Conservation (phyloP, 2,888 invertebrate species). For the Mycogona germanica region DNA sequence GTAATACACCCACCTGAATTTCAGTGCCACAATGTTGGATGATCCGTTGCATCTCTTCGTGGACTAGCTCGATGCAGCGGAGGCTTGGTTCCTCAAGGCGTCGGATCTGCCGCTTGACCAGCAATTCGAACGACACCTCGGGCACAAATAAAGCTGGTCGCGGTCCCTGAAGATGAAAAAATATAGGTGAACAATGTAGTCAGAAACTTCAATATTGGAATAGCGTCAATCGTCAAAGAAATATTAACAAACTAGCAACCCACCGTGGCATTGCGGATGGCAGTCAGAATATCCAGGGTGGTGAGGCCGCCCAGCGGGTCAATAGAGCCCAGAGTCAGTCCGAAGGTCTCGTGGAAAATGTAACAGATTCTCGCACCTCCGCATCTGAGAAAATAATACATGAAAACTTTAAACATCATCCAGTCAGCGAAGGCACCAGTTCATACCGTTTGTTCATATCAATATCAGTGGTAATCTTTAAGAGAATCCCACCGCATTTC, state of each 20-base stretch:
- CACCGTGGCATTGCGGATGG: conserved; percentile 94
- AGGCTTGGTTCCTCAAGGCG: conserved; percentile 92
- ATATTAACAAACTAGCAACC: background rate
- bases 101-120: conserved; percentile 95
- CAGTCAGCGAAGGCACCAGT: no score
- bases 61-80: conserved; percentile 93
- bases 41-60: conserved; percentile 99
- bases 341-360: conserved; percentile 99
- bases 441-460: no score
- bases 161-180: conserved; percentile 41
- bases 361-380: conserved; percentile 99
- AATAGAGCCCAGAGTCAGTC: conserved; percentile 82
- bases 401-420: no score
- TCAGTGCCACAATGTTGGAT: conserved; percentile 98
- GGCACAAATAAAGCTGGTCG: conserved; percentile 82
- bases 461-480: background rate
- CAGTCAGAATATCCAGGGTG: conserved; percentile 93
- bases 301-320: conserved; percentile 86
- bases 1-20: conserved; percentile 34
- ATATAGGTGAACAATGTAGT: background rate
- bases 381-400: conserved; percentile 42
- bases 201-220: background rate
- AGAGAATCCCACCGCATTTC: no score
- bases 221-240: background rate
- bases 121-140: conserved; percentile 88